Conservation (phyloP, 2,113 vertebrate genomes). For the Melanostigma gelatinosum region DNA sequence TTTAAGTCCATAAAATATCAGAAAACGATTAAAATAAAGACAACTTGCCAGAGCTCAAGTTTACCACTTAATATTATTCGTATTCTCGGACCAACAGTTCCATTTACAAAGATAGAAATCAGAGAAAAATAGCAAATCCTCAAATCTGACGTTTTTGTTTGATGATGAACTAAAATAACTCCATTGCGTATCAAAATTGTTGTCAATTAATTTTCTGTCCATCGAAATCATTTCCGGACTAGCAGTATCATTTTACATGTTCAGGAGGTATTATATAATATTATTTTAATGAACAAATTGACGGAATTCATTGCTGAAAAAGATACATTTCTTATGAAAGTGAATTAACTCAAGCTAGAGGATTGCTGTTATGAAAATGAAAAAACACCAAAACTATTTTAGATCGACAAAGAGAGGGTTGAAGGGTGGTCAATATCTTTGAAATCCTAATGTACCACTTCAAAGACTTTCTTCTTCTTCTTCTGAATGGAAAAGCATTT, state of each 20-base stretch:
- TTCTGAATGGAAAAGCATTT: conserved; percentile 59
- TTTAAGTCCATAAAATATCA: not conserved
- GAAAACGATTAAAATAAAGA: not conserved
- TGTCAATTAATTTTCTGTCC: not conserved
- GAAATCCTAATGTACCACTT: conserved; percentile 73
- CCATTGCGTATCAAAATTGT: not conserved
- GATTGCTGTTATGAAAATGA: not conserved
- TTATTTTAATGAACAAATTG: not conserved
- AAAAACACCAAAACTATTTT: not conserved
- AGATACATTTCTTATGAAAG: not conserved
- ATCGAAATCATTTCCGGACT: not conserved
- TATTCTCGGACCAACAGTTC: not conserved
- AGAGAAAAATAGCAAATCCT: not conserved
- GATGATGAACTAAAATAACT: not conserved
- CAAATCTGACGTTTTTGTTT: not conserved
- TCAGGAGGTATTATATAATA: not conserved
- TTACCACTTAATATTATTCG: not conserved
- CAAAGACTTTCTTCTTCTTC: conserved; percentile 47
- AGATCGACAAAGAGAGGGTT: conserved; percentile 20
- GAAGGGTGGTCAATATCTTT: conserved; percentile 58
- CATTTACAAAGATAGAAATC: not conserved
- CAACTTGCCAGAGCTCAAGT: not conserved
- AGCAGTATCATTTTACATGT: not conserved
- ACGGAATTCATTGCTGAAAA: not conserved
- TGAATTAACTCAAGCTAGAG: not conserved